These are phyloP conservation scores for Rhodophaea formosa DNA, from an alignment of 2,888 invertebrate species.

Conservation along the genomic window DNA sequence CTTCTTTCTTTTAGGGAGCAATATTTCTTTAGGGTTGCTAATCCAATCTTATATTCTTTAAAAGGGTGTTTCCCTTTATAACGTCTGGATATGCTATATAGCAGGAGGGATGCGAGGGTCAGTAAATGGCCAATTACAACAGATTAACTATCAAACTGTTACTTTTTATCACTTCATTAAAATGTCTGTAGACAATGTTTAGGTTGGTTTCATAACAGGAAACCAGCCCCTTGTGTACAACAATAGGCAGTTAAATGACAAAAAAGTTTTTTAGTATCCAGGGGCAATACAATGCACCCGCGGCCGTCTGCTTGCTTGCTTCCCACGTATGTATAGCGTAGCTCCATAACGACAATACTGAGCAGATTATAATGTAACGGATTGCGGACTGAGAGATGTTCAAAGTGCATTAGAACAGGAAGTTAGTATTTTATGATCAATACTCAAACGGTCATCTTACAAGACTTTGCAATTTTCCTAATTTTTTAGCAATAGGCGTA, in stretches of 20 bases:
- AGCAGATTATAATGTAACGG: constrained; percentile 13
- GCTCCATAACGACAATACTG: constrained; percentile 31
- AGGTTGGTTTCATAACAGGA: constrained; percentile 65
- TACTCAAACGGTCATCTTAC: too few species aligned
- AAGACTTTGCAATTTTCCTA: too few species aligned
- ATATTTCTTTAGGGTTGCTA: constrained; percentile 50
- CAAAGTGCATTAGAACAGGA: background rate
- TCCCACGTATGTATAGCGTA: too few species aligned
- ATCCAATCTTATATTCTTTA: constrained; percentile 60
- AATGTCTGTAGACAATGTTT: constrained; percentile 26
- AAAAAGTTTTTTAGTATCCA: constrained; percentile 65
- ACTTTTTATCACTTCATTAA: background rate
- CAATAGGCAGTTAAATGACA: constrained; percentile 72
- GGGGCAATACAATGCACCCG: constrained; percentile 64
- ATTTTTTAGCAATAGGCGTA: too few species aligned
- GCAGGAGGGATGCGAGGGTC: background rate
- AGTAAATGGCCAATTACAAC: background rate
- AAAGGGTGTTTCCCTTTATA: constrained; percentile 30
- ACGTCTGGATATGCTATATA: background rate
- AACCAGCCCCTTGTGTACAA: constrained; percentile 67
- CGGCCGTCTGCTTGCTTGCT: constrained; percentile 57
- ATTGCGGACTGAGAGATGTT: background rate
- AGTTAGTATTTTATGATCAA: too few species aligned
- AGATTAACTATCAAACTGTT: background rate
- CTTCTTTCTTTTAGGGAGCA: constrained; percentile 23